Conservation (phyloP, 2,113 vertebrate species). For the Sclerurus mexicanus region DNA sequence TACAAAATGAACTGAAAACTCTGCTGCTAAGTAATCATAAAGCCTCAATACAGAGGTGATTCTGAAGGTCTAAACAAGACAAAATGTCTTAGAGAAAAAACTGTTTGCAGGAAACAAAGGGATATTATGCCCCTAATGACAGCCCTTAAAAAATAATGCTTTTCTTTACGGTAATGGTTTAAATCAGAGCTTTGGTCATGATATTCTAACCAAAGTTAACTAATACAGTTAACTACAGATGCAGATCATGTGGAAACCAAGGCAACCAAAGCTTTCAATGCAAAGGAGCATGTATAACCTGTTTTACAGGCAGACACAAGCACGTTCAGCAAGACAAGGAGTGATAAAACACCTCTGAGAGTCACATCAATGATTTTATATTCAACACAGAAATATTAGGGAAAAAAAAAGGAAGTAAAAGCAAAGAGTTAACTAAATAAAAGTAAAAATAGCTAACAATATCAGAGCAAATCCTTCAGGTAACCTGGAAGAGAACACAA, state of each 20-base stretch:
- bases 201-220: background rate
- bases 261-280: background rate
- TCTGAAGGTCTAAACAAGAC: background rate
- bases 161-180: background rate
- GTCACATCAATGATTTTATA: background rate
- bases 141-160: background rate
- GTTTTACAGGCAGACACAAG: background rate
- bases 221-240: background rate
- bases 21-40: background rate
- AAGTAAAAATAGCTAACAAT: background rate
- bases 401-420: background rate
- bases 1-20: background rate
- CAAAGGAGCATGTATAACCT: background rate
- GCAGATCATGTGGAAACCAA: background rate
- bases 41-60: background rate
- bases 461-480: background rate
- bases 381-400: background rate
- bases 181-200: background rate
- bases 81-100: background rate
- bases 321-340: background rate
- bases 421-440: background rate
- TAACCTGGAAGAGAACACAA: background rate
- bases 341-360: background rate
- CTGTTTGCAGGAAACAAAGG: background rate
- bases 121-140: background rate